Percentiles rank a stretch among this genome's conserved stretches.
Conservation (phyloP, 1,140 invertebrate genomes). For the Zaprionus capensis region DNA sequence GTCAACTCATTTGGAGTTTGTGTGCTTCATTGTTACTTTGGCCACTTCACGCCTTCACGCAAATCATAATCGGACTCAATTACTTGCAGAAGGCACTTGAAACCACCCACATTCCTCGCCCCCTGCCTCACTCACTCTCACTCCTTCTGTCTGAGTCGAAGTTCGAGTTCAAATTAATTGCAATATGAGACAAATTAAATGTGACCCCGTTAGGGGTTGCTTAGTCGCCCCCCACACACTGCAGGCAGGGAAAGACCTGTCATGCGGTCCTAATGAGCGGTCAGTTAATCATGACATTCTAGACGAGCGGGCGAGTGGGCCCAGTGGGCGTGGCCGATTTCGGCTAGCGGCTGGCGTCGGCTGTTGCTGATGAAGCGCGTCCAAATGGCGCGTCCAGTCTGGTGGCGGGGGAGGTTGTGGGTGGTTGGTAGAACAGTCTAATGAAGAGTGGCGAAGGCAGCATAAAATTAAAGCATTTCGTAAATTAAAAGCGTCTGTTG, state of each 20-base stretch:
- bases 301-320: slow-evolving; percentile 24
- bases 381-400: background rate
- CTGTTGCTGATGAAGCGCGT: slow-evolving; percentile 7
- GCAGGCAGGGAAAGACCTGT: slow-evolving; percentile 25
- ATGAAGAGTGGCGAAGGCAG: slow-evolving; percentile 26
- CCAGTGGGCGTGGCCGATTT: slow-evolving; percentile 12
- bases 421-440: slow-evolving; percentile 15
- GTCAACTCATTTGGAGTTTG: background rate
- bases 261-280: slow-evolving; percentile 72
- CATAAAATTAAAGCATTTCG: slow-evolving; percentile 63
- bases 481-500: slow-evolving; percentile 61
- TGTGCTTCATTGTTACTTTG: background rate
- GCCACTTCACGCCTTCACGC: background rate
- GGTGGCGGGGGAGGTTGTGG: background rate
- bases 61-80: slow-evolving; percentile 57
- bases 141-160: slow-evolving; percentile 6
- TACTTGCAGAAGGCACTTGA: slow-evolving; percentile 50
- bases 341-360: background rate
- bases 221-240: no score
- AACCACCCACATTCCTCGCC: slow-evolving; percentile 15
- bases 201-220: slow-evolving; percentile 49
- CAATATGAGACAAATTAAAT: slow-evolving; percentile 77
- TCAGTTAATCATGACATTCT: slow-evolving; percentile 75
- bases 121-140: slow-evolving; percentile 1
- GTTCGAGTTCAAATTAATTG: slow-evolving; percentile 78